These are phyloP conservation scores for Octomys mimax DNA, from an alignment of 2,797 vertebrate species.

Conservation along the genomic window DNA sequence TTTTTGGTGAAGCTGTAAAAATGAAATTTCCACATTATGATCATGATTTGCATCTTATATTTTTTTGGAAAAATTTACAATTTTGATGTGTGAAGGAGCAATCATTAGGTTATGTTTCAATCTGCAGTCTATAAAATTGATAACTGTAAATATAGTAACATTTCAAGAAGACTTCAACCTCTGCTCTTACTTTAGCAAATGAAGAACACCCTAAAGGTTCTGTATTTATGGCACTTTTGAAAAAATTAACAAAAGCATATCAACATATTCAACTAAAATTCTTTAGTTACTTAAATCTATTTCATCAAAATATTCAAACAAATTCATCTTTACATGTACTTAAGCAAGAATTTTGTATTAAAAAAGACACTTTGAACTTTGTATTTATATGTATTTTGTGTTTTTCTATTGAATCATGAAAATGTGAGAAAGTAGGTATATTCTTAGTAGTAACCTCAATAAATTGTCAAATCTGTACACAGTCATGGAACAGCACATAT, in stretches of 20 bases:
- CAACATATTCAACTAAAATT: neutral
- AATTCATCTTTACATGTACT: neutral
- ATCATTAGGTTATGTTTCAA: neutral
- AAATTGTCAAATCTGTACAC: neutral
- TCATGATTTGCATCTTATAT: neutral
- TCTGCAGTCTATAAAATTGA: neutral
- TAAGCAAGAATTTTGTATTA: neutral
- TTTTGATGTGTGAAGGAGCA: neutral
- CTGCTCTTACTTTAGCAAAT: neutral
- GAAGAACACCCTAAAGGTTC: neutral
- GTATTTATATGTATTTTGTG: neutral
- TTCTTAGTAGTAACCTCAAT: neutral
- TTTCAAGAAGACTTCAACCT: neutral
- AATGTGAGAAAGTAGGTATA: neutral
- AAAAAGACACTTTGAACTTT: neutral
- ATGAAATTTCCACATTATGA: neutral
- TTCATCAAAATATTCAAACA: constrained; percentile 51
- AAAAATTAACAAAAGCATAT: neutral
- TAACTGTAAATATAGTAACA: neutral
- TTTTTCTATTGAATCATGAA: neutral
- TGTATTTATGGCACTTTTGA: neutral
- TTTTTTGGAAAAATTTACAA: neutral
- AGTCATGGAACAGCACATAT: neutral
- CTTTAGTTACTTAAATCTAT: neutral
- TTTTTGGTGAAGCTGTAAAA: neutral